Base-by-base conservation (phyloP, 2,888 invertebrate genomes). In the Erebia palarica region DNA sequence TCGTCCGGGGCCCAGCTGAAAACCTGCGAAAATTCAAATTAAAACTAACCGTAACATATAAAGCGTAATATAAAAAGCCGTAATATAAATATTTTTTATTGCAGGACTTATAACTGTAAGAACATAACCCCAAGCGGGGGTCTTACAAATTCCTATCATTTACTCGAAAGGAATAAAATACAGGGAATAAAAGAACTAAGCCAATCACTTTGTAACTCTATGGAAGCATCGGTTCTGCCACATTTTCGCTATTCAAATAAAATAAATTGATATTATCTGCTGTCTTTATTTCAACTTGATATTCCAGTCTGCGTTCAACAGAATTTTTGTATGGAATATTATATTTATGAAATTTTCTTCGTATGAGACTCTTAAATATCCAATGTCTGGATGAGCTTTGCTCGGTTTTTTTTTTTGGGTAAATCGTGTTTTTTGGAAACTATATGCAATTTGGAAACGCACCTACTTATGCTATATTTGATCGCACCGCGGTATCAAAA, bases 131-230 rank as follows among this genome's bases (percentile, higher is more conserved):
- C 57, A 44, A 68, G 57, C 49, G 60, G 64, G 68, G 67, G 18
- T 69, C 68, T 72, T 70, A 65, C 68, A 70, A 65, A 66, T 66
- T 69, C 49, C 44, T 42, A 42, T 59, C 51, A 55, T 59, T 68
- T 55, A 64, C 53, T 65, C 66, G 16, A 70, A 57, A 36, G 65
- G 36, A 36, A 36, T 36, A 36, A 36, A 36, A 36, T 36, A 16
- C 51, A 5, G 47, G 27, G 16, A 72, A 63, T 65, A 42, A 65
- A 53, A 53, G 21, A 64, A 64, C 49, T 64, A 64, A 64, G 18
- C 8, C 61, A 49, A 61, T 61, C 47, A 61, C 61, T 44, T 61
- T 61, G 16, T 47, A 47, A 8, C 13, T 18, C 21, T 9, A 27
- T 9, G 13, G 27, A 49, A 49, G 42, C 18, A 16, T 5, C 44